Evolutionary conservation across 37 sponge, comb jelly and placozoan genomes (phyloP).

Genomic region (Spongilla lacustris): DNA sequence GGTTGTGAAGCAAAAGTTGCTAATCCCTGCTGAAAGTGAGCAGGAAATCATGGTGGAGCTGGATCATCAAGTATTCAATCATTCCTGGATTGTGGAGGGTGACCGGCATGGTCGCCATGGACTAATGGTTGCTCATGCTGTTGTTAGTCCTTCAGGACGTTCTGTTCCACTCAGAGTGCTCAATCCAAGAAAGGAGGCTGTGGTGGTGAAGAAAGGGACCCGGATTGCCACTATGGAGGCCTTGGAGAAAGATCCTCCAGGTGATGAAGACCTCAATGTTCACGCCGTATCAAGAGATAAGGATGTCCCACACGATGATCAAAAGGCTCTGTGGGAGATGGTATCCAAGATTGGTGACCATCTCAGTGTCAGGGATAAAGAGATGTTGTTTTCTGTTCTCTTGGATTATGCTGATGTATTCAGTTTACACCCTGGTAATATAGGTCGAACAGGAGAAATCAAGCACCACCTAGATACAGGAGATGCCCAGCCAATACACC

Average conservation of each 20-base stretch:
- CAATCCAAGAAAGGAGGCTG: neutral
- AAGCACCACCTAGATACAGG: constrained; percentile 55
- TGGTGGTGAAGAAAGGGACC: constrained; percentile 12
- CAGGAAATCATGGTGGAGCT: constrained; percentile 5
- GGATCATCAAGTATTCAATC: neutral
- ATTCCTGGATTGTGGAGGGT: constrained; percentile 14
- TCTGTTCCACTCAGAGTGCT: constrained; percentile 12
- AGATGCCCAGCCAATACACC: constrained; percentile 47
- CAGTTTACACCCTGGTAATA: neutral
- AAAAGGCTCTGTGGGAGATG: constrained; percentile 8
- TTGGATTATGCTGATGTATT: constrained; percentile 15
- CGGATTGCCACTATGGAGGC: constrained; percentile 12
- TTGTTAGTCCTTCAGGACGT: neutral
- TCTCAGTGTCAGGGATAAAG: neutral
- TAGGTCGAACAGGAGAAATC: constrained; percentile 13
- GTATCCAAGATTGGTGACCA: neutral
- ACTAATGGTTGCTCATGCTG: constrained; percentile 13
- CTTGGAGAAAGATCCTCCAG: neutral
- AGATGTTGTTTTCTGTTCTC: neutral
- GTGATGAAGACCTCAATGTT: neutral
- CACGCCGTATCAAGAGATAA: neutral
- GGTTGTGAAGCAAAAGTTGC: neutral
- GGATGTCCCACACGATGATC: neutral
- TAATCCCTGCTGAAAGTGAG: constrained; percentile 14
- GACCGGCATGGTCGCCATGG: neutral